Percentiles rank a stretch among this genome's conserved stretches.
Evolutionary conservation across 2,797 vertebrate species (phyloP).

Genomic region (Pelobates cultripes): DNA sequence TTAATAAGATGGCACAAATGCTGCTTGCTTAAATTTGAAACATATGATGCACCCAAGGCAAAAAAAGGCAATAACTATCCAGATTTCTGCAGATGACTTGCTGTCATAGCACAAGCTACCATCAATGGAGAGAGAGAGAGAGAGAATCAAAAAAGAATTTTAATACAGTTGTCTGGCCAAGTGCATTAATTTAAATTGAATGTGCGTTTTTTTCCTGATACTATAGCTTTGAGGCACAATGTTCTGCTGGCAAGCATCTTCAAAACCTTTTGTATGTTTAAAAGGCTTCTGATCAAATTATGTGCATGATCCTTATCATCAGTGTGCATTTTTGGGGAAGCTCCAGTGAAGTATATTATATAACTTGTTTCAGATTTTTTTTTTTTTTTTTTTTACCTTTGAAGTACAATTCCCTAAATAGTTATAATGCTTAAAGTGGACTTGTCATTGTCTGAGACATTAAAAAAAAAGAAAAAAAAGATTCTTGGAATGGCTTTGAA

Average conservation of each 20-base stretch:
- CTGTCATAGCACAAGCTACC: slow-evolving; percentile 77
- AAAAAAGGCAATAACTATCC: slow-evolving; percentile 73
- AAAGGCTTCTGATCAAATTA: slow-evolving; percentile 68
- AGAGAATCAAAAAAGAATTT: slow-evolving; percentile 77
- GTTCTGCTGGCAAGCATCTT: slow-evolving; percentile 70
- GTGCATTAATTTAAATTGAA: slow-evolving; percentile 80
- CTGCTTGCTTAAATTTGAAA: slow-evolving; percentile 70
- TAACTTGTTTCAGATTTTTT: slow-evolving; percentile 1
- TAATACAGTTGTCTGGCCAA: slow-evolving; percentile 83
- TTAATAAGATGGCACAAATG: slow-evolving; percentile 70
- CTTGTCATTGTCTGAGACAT: no score
- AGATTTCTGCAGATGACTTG: slow-evolving; percentile 71
- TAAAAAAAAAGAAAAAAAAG: no score
- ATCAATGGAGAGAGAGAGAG: slow-evolving; percentile 74
- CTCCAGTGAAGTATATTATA: slow-evolving; percentile 18
- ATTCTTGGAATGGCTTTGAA: no score
- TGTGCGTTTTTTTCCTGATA: slow-evolving; percentile 72
- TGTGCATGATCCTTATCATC: slow-evolving; percentile 51
- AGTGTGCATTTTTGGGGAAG: slow-evolving; percentile 7
- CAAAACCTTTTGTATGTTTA: slow-evolving; percentile 63
- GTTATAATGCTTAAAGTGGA: no score
- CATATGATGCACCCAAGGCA: slow-evolving; percentile 77
- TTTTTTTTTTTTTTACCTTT: background rate
- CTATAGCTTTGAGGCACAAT: slow-evolving; percentile 75
- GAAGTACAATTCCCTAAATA: background rate